These are phyloP conservation scores for Vollenhovia emeryi DNA, from an alignment of 1,140 invertebrate genomes.

Conservation along the genomic window DNA sequence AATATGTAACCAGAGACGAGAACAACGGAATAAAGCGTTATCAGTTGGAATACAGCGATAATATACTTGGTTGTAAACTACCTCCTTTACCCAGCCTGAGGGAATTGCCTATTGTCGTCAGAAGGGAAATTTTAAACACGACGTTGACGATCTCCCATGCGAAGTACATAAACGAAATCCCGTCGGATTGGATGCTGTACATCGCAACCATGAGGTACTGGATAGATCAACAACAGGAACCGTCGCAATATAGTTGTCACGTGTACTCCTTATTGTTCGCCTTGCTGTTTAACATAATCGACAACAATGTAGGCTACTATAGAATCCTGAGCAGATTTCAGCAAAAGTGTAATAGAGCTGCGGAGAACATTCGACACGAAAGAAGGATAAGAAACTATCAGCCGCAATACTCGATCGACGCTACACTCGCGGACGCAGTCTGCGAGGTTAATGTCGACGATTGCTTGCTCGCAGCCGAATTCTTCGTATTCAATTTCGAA, in stretches of 20 bases:
- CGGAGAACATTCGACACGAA: neutral
- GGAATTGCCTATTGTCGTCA: slow-evolving; percentile 64
- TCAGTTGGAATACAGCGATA: slow-evolving; percentile 76
- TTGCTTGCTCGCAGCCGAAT: slow-evolving; percentile 87
- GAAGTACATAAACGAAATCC: slow-evolving; percentile 84
- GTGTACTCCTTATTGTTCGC: slow-evolving; percentile 88
- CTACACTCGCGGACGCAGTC: slow-evolving; percentile 68
- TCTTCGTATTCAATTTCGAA: slow-evolving; percentile 88
- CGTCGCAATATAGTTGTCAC: slow-evolving; percentile 83
- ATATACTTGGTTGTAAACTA: slow-evolving; percentile 77
- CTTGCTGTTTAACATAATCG: slow-evolving; percentile 88
- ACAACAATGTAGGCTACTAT: slow-evolving; percentile 84
- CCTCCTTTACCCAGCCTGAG: slow-evolving; percentile 81
- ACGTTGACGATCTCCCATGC: slow-evolving; percentile 82
- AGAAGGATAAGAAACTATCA: slow-evolving; percentile 42
- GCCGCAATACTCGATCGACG: slow-evolving; percentile 11
- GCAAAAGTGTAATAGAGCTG: slow-evolving; percentile 64
- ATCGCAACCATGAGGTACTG: slow-evolving; percentile 89
- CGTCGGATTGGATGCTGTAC: slow-evolving; percentile 88
- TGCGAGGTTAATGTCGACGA: slow-evolving; percentile 85
- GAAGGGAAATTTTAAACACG: slow-evolving; percentile 82
- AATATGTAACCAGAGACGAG: slow-evolving; percentile 79
- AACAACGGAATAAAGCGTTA: slow-evolving; percentile 77
- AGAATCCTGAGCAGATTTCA: slow-evolving; percentile 70
- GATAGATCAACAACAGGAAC: slow-evolving; percentile 85